Percentiles rank a stretch among this genome's conserved stretches.
Evolutionary conservation across 2,797 vertebrate genomes (phyloP).

Genomic region (Halcyon leucocephala): DNA sequence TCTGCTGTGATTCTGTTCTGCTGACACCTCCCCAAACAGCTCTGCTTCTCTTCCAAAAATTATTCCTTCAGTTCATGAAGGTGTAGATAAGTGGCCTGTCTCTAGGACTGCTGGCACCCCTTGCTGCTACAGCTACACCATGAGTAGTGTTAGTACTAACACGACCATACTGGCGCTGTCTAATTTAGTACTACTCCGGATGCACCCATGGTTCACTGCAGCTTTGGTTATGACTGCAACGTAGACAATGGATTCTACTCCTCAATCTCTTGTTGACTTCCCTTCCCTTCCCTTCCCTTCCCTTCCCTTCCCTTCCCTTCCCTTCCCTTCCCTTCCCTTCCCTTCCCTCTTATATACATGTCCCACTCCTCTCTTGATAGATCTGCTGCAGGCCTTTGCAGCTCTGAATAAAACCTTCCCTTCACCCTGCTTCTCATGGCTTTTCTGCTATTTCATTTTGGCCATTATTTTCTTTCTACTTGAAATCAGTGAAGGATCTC

Average conservation of each 20-base stretch:
- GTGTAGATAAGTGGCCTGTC: background rate
- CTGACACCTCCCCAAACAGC: background rate
- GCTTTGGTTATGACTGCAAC: background rate
- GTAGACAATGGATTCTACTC: background rate
- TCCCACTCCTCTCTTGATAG: background rate
- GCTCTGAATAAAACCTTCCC: background rate
- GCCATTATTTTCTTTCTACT: background rate
- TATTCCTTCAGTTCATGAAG: background rate
- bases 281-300: background rate
- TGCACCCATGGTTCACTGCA: background rate
- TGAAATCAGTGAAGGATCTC: background rate
- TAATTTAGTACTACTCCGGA: background rate
- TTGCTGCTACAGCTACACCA: background rate
- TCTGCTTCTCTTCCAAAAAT: background rate
- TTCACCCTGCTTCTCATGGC: background rate
- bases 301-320: background rate
- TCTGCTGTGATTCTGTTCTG: background rate
- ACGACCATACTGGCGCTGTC: background rate
- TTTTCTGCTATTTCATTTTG: background rate
- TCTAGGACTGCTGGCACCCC: background rate
- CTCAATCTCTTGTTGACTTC: background rate
- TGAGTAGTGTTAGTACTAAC: background rate
- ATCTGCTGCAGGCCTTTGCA: background rate
- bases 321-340: background rate
- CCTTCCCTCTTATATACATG: background rate